phyloP scores from a whole-genome alignment of 1,140 invertebrate species.

The Idris sp. region DNA sequence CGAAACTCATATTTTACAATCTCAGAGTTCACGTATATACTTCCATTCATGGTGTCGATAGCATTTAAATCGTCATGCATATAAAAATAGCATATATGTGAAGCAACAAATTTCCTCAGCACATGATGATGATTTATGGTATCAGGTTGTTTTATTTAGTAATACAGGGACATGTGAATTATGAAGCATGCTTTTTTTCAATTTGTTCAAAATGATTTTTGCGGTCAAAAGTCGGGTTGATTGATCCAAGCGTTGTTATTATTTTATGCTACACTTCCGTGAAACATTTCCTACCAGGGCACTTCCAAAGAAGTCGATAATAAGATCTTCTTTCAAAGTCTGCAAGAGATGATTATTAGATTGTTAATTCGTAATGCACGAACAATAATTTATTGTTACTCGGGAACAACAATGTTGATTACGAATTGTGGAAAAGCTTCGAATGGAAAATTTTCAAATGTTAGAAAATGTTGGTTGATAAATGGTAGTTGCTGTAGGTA shows the following conservation, averaged over 20 bases:
- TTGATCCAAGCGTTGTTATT: not conserved
- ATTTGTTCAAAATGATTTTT: no score
- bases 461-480: not conserved
- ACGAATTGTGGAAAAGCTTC: not conserved
- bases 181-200: no score
- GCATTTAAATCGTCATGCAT: constrained; percentile 24
- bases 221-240: not conserved
- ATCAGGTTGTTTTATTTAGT: constrained; percentile 4
- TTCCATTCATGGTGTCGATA: constrained; percentile 6
- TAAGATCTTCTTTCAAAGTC: no score
- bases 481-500: no score
- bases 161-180: constrained; percentile 40
- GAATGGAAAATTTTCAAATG: constrained; percentile 3
- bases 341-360: no score
- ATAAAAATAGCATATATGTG: constrained; percentile 26
- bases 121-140: constrained; percentile 40
- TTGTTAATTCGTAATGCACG: constrained; percentile 21
- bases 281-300: constrained; percentile 6
- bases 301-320: no score
- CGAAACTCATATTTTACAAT: constrained; percentile 16
- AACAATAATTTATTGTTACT: constrained; percentile 19
- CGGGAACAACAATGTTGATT: not conserved
- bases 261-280: no score
- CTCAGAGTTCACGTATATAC: not conserved
- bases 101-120: constrained; percentile 36